Conservation (phyloP, 2,113 vertebrate species). For the human (Homo sapiens) region DNA sequence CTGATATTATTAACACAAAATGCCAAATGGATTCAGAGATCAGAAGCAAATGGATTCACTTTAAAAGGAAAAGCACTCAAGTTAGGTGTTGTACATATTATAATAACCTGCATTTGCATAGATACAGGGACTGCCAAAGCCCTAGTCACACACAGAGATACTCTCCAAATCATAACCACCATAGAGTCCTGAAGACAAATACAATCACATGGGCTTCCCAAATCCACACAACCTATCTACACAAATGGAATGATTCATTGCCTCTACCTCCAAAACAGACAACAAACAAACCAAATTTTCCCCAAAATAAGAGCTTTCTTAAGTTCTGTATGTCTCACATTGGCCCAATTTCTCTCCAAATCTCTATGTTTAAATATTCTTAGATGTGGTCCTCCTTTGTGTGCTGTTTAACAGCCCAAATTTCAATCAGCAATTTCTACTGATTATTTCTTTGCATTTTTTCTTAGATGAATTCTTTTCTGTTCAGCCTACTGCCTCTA, state of each 20-base stretch:
- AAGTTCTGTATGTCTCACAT: neutral
- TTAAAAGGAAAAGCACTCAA: constrained; percentile 3
- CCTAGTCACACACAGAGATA: neutral
- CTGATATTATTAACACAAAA: constrained; percentile 62
- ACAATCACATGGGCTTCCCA: neutral
- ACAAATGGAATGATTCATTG: neutral
- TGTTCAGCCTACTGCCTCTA: neutral
- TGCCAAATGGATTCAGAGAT: constrained; percentile 54
- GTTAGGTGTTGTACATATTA: neutral
- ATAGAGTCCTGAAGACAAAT: neutral
- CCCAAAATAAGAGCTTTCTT: neutral
- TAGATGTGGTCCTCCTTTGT: neutral
- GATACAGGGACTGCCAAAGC: neutral
- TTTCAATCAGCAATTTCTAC: neutral
- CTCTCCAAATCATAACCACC: neutral
- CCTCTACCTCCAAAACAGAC: neutral
- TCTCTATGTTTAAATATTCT: neutral
- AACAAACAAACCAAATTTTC: neutral
- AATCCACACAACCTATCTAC: neutral
- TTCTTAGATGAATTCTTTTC: neutral
- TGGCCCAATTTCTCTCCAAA: neutral
- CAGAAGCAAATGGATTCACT: constrained; percentile 46
- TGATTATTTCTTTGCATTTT: neutral
- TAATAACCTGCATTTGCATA: neutral
- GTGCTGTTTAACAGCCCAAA: neutral